Evolutionary conservation across 35 echinoderm and acorn worm species (phyloP).

Genomic region (Patiria miniata): DNA sequence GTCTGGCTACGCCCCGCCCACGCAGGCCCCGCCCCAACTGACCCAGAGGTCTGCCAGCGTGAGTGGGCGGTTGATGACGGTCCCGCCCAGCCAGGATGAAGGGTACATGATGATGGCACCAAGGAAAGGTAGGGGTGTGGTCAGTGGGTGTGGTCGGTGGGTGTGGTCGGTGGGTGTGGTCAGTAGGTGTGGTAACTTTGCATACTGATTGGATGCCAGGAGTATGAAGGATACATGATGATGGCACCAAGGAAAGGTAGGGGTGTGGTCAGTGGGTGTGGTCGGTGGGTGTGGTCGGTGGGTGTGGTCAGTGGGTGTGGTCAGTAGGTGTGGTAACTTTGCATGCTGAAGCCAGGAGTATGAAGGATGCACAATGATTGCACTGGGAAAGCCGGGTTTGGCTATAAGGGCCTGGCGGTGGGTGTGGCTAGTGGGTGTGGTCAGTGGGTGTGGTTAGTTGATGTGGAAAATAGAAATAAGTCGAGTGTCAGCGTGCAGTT

Average conservation of each 20-base stretch:
- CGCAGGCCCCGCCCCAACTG: constrained; percentile 14
- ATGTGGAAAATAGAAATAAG: too few relatives aligned
- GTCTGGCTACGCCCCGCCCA: constrained; percentile 24
- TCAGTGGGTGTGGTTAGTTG: too few relatives aligned
- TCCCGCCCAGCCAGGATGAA: constrained; percentile 44
- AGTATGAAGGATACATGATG: constrained; percentile 89
- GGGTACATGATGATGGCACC: constrained; percentile 93
- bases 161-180: too few relatives aligned
- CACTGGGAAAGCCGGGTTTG: background rate
- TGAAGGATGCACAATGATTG: constrained; percentile 88
- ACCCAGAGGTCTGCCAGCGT: constrained; percentile 42
- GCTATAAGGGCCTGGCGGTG: too few relatives aligned
- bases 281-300: too few relatives aligned
- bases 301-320: too few relatives aligned
- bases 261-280: background rate
- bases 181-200: too few relatives aligned
- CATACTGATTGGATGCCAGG: background rate
- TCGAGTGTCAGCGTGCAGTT: background rate
- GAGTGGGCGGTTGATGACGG: background rate
- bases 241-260: constrained; percentile 79
- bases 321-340: too few relatives aligned
- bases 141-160: too few relatives aligned
- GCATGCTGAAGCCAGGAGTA: constrained; percentile 20
- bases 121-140: constrained; percentile 46
- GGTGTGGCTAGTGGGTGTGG: too few relatives aligned